phyloP scores from a whole-genome alignment of 2,113 vertebrate genomes.

The Sylvicapra grimmia region DNA sequence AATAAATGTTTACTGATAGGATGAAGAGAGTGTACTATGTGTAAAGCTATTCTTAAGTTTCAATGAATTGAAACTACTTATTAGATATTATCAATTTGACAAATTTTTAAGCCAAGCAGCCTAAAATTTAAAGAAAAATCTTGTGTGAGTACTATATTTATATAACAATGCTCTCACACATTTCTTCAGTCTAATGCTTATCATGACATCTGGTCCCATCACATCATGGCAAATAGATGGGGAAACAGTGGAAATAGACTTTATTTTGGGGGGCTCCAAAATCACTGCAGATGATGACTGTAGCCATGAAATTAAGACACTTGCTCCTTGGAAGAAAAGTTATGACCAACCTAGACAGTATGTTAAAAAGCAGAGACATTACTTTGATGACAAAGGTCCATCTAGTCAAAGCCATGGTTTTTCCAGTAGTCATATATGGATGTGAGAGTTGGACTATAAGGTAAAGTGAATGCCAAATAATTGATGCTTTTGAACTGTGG shows the following conservation, averaged over 20 bases:
- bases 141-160: background rate
- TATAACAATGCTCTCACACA: background rate
- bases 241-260: background rate
- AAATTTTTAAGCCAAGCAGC: background rate
- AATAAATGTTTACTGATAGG: background rate
- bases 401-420: background rate
- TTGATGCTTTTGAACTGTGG: background rate
- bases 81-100: background rate
- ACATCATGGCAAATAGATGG: background rate
- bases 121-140: background rate
- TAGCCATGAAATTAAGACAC: background rate
- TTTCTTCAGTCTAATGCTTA: background rate
- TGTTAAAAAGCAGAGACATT: background rate
- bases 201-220: background rate
- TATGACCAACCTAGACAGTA: background rate
- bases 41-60: background rate
- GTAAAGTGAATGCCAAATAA: background rate
- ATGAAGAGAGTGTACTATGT: background rate
- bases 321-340: background rate
- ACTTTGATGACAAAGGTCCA: background rate
- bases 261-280: background rate
- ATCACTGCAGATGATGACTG: background rate
- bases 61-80: background rate
- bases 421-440: background rate
- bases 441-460: background rate